Conservation (phyloP, 2,113 vertebrate genomes). For the Ammodytes dubius region DNA sequence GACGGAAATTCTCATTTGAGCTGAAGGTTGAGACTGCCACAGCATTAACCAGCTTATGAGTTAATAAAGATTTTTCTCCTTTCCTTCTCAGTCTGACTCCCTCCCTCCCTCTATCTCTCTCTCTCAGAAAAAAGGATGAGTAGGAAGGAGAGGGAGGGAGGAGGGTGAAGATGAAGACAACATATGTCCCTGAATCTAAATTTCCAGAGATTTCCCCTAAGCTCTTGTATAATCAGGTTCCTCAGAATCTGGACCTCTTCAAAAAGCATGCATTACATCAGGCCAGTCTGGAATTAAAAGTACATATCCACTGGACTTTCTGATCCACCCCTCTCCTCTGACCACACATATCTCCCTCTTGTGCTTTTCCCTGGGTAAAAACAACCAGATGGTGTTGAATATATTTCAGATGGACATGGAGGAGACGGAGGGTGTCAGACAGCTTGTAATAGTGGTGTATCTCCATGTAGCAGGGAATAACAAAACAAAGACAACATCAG, state of each 20-base stretch:
- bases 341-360: conserved; percentile 18
- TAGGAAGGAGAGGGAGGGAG: conserved; percentile 33
- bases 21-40: conserved; percentile 81
- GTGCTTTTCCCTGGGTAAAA: conserved; percentile 50
- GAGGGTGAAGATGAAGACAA: conserved; percentile 74
- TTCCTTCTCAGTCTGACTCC: conserved; percentile 37
- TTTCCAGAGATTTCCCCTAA: conserved; percentile 59
- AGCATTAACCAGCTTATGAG: conserved; percentile 84
- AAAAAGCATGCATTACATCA: conserved; percentile 49
- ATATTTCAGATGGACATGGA: conserved; percentile 64
- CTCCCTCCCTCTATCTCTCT: conserved; percentile 10
- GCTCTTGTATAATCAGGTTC: conserved; percentile 73
- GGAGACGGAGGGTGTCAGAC: conserved; percentile 59
- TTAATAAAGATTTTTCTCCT: conserved; percentile 78
- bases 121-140: conserved; percentile 22
- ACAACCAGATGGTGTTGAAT: conserved; percentile 77
- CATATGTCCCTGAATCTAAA: conserved; percentile 73
- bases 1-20: conserved; percentile 83
- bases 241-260: conserved; percentile 63
- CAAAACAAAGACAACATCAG: conserved; percentile 68
- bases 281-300: conserved; percentile 40
- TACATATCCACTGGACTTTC: conserved; percentile 45
- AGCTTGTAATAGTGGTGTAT: conserved; percentile 63
- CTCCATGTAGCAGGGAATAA: conserved; percentile 52
- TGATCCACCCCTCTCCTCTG: conserved; percentile 1